Conservation (phyloP, 2,888 invertebrate genomes). For the Caenorhabditis angaria region DNA sequence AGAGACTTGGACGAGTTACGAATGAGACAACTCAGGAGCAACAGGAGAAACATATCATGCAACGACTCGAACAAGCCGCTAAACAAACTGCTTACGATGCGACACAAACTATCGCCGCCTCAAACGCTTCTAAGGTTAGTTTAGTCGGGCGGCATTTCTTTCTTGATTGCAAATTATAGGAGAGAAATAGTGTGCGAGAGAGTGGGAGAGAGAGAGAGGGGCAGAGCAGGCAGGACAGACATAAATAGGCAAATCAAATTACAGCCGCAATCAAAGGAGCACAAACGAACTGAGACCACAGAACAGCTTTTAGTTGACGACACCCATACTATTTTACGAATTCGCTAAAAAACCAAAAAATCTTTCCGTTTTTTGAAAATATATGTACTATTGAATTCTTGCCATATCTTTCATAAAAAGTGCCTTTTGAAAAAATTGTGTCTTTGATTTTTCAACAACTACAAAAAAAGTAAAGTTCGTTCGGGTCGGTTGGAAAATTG, state of each 20-base stretch:
- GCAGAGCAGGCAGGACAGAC: not conserved
- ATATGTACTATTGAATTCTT: not conserved
- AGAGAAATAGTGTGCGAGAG: not conserved
- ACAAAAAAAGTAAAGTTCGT: not conserved
- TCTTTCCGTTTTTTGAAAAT: not conserved
- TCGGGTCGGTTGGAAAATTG: constrained; percentile 6
- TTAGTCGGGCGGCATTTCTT: not conserved
- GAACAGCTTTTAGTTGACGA: constrained; percentile 63
- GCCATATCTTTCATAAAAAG: constrained; percentile 4
- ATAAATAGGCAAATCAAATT: constrained; percentile 12
- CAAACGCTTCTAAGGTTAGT: constrained; percentile 79
- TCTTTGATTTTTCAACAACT: too few species aligned
- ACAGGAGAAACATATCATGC: constrained; percentile 57
- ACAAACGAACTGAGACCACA: constrained; percentile 55
- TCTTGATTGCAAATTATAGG: not conserved
- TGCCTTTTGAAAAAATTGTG: not conserved
- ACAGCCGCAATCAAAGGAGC: constrained; percentile 39
- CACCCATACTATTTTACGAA: constrained; percentile 56
- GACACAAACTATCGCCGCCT: constrained; percentile 88
- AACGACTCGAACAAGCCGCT: constrained; percentile 68
- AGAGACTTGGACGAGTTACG: constrained; percentile 87
- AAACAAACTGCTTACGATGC: constrained; percentile 78
- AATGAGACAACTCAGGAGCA: constrained; percentile 83
- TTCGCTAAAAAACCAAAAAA: constrained; percentile 47
- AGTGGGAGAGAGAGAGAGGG: not conserved